A percentile compares a stretch with the other conserved stretches of the same genome.
phyloP scores from a whole-genome alignment of 35 echinoderm and acorn worm genomes.

The Apostichopus californicus region DNA sequence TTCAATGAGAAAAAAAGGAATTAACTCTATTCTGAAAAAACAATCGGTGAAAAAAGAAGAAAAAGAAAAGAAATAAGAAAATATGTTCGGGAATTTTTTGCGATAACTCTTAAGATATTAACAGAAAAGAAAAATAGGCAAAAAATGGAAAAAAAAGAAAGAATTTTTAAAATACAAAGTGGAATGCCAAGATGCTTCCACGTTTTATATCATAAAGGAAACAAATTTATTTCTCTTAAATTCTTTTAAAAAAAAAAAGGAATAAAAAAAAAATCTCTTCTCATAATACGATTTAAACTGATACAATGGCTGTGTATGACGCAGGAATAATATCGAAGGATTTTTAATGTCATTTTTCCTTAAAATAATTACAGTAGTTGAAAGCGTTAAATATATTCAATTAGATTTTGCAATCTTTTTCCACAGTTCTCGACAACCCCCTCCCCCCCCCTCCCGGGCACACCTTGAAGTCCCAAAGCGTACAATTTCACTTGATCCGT shows the following conservation, averaged over 20 bases:
- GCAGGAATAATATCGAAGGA: neutral
- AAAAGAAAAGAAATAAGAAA: conserved; percentile 26
- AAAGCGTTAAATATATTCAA: no score
- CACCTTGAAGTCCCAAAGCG: no score
- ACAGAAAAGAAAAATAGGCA: neutral
- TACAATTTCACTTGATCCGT: no score
- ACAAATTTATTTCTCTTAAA: no score
- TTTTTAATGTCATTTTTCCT: no score
- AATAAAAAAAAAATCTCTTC: no score
- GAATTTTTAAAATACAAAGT: neutral
- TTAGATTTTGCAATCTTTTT: no score
- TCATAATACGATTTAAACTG: neutral
- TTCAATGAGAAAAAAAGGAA: conserved; percentile 11
- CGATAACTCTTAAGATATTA: neutral
- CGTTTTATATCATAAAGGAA: neutral
- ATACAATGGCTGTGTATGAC: neutral
- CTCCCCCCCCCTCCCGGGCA: no score
- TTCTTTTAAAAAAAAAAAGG: no score
- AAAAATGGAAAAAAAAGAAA: neutral
- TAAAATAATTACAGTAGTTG: no score
- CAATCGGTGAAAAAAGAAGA: neutral
- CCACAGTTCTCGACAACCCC: no score
- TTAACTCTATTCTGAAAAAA: conserved; percentile 31
- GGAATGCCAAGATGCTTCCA: neutral
- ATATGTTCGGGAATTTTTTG: neutral